Base-by-base conservation (phyloP, 2,888 invertebrate species). In the Diabrotica balteata region DNA sequence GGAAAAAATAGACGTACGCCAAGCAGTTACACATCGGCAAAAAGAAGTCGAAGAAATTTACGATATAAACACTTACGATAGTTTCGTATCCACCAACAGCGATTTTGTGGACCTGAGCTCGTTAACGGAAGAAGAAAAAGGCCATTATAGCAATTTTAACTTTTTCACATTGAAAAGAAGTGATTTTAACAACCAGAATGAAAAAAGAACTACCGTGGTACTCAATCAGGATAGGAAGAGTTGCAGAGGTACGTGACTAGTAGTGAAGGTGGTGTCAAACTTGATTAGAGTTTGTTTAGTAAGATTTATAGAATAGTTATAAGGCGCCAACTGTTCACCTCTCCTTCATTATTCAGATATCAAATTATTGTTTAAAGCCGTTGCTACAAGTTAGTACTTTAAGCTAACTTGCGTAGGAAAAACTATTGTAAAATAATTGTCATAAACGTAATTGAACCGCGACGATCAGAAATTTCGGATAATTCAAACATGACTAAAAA, bases 1-100 rank as follows among this genome's bases (percentile, higher is more conserved):
- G 72, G 72, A 66, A 72, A 74, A 70, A 63, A 63, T 69, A 8
- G 76, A 71, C 54, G 67, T 69, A 52, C 71, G 71, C 8, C 70
- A 75, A 57, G 66, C 51, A 57, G 51, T 68, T 55, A 11, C 49
- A 45, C 51, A 50, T 42, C 57, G 58, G 46, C 51, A 44, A 11
- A 51, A 32, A 63, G 45, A 63, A 46, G 22, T 47, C 17, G 52
- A 63, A 46, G 77, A 76, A 64, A 76, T 77, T 17, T 81, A 80
- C 75, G 81, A 82, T 67, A 76, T 75, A 57, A 80, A 77, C 74
- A 80, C 81, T 8, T 81, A 80, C 74, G 82, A 82, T 65, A 80
- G 80, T 66, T 81, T 80, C 66, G 73, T 78, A 22, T 81, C 81
- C 8, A 76, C 76, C 8, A 73, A 79, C 2, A 79, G 77, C 71